These are phyloP conservation scores for Taenioides sp. DNA, from an alignment of 2,797 vertebrate species.

Conservation along the genomic window DNA sequence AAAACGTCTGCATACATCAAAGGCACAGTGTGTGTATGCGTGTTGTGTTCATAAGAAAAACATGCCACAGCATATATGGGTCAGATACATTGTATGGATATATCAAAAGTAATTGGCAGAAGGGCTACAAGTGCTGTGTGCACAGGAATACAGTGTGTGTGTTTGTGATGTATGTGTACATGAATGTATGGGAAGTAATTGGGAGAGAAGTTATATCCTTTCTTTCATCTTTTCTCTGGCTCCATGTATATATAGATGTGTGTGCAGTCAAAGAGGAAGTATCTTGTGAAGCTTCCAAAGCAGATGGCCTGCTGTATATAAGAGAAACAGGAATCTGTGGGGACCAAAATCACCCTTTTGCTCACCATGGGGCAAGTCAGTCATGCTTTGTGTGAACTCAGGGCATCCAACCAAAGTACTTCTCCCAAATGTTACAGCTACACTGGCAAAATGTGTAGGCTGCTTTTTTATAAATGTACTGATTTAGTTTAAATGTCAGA, in stretches of 20 bases:
- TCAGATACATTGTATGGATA: conserved; percentile 59
- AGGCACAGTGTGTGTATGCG: conserved; percentile 24
- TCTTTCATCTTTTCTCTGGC: conserved; percentile 36
- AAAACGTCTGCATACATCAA: conserved; percentile 51
- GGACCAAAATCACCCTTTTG: conserved; percentile 28
- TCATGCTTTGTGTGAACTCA: conserved; percentile 21
- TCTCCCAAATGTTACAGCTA: not conserved
- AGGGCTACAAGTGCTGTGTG: conserved; percentile 22
- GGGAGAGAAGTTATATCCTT: conserved; percentile 29
- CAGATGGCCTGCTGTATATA: conserved; percentile 32
- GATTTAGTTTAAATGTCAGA: not conserved
- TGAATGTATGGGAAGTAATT: conserved; percentile 42
- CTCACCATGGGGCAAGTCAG: conserved; percentile 5
- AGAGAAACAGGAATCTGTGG: conserved; percentile 25
- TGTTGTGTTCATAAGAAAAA: conserved; percentile 30
- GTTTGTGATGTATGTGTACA: conserved; percentile 1
- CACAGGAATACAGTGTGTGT: conserved; percentile 6
- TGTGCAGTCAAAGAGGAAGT: conserved; percentile 35
- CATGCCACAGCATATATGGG: conserved; percentile 53
- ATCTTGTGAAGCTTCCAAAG: conserved; percentile 46
- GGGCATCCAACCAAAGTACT: not conserved
- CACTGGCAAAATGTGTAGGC: not conserved
- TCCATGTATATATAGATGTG: conserved; percentile 19
- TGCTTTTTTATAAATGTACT: not conserved
- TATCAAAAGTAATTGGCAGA: conserved; percentile 64